phyloP scores from a whole-genome alignment of 2,113 vertebrate species.

The Sinosuthora webbiana region DNA sequence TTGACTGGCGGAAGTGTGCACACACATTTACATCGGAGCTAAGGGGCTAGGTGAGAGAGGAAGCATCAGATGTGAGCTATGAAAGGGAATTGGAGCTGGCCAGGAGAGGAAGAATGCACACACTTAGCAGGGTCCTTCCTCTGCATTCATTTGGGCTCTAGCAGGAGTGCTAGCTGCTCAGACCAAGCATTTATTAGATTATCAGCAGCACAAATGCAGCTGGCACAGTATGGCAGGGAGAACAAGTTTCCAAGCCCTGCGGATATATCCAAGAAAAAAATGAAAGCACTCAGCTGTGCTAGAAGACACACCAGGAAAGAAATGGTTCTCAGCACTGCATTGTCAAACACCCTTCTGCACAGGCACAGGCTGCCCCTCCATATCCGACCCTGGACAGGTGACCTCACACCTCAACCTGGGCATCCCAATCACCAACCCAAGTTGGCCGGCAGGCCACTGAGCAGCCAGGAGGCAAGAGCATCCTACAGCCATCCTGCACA shows the following conservation, averaged over 20 bases:
- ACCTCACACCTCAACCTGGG: not conserved
- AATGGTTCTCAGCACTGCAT: not conserved
- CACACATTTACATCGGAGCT: slow-evolving; percentile 64
- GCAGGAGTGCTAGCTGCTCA: slow-evolving; percentile 54
- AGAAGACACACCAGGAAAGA: not conserved
- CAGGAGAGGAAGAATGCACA: slow-evolving; percentile 60
- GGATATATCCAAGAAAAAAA: not conserved
- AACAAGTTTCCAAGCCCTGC: not conserved
- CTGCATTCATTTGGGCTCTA: slow-evolving; percentile 57
- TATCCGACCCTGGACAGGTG: not conserved
- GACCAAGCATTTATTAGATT: slow-evolving; percentile 51
- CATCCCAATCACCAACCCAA: not conserved
- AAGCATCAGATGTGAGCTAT: slow-evolving; percentile 62
- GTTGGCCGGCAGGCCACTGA: rapidly evolving
- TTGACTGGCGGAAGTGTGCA: slow-evolving; percentile 71
- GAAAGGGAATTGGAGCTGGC: slow-evolving; percentile 55
- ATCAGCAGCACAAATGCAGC: slow-evolving; percentile 1
- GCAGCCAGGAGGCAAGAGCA: not conserved
- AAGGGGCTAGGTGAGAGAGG: slow-evolving; percentile 60
- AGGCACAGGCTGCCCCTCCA: not conserved
- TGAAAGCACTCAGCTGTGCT: not conserved
- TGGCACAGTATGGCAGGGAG: slow-evolving; percentile 33
- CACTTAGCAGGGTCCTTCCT: slow-evolving; percentile 60
- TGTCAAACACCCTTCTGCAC: not conserved
- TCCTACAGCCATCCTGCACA: not conserved